These are phyloP conservation scores for Phyllotreta cruciferae DNA, from an alignment of 2,888 invertebrate genomes.

Conservation along the genomic window DNA sequence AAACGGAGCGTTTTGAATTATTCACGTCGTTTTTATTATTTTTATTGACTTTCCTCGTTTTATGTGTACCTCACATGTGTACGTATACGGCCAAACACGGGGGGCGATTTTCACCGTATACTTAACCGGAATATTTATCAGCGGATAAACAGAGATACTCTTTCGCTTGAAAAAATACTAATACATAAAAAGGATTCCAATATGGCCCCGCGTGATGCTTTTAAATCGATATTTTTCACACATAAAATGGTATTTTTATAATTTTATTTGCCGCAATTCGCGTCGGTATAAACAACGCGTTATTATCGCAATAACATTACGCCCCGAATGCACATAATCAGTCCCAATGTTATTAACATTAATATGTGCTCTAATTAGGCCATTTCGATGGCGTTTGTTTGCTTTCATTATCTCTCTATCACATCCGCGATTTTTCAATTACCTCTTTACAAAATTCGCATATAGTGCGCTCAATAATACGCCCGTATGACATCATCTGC, in stretches of 20 bases:
- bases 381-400: slow-evolving; percentile 17
- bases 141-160: slow-evolving; percentile 15
- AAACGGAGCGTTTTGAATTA: slow-evolving; percentile 30
- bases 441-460: too few species aligned
- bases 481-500: too few species aligned
- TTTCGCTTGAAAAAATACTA: slow-evolving; percentile 13
- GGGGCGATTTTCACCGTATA: slow-evolving; percentile 18
- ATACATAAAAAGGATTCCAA: neutral
- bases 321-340: slow-evolving; percentile 8
- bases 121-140: slow-evolving; percentile 30
- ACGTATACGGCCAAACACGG: slow-evolving; percentile 9
- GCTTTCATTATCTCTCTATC: slow-evolving; percentile 7
- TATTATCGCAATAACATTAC: too few species aligned
- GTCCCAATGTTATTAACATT: slow-evolving; percentile 16
- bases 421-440: too few species aligned
- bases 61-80: slow-evolving; percentile 25
- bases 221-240: too few species aligned
- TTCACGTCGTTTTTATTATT: slow-evolving; percentile 29
- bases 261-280: too few species aligned
- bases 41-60: slow-evolving; percentile 29
- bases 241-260: too few species aligned
- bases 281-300: too few species aligned
- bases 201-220: neutral
- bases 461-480: too few species aligned
- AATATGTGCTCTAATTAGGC: slow-evolving; percentile 18